Evolutionary conservation across 1,140 invertebrate genomes (phyloP).

Genomic region (Camponotus vicinus): DNA sequence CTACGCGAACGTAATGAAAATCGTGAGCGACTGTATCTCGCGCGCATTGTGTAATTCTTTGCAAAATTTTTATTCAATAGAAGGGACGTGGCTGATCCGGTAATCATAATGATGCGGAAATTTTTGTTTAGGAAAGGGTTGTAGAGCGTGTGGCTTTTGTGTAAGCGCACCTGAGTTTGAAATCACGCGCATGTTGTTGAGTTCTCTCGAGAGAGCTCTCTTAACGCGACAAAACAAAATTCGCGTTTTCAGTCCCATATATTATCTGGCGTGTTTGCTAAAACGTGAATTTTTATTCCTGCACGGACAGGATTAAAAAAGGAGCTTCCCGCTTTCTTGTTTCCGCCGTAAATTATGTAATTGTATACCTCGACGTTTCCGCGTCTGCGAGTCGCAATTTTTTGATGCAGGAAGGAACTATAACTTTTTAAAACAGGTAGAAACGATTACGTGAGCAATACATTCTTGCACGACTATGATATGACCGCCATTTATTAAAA

Average conservation of each 20-base stretch:
- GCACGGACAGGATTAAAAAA: constrained; percentile 53
- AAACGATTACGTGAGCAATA: constrained; percentile 61
- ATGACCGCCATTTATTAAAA: constrained; percentile 56
- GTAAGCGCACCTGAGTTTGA: constrained; percentile 39
- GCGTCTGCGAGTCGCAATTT: constrained; percentile 30
- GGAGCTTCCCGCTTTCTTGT: constrained; percentile 37
- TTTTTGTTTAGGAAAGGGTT: neutral
- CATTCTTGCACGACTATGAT: constrained; percentile 35
- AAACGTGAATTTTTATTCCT: constrained; percentile 53
- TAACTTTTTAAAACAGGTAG: constrained; percentile 60
- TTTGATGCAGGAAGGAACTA: constrained; percentile 57
- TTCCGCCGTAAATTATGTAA: constrained; percentile 55
- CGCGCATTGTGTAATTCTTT: neutral
- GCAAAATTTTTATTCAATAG: neutral
- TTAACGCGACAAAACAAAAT: constrained; percentile 39
- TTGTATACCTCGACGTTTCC: constrained; percentile 47
- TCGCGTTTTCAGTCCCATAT: constrained; percentile 47
- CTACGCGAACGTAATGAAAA: constrained; percentile 9
- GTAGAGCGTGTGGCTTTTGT: neutral
- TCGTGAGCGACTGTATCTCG: neutral
- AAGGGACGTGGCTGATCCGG: neutral
- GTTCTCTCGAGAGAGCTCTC: neutral
- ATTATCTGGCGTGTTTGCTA: constrained; percentile 53
- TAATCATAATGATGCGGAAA: constrained; percentile 25
- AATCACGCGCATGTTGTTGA: constrained; percentile 2